A percentile compares a stretch with the other conserved stretches of the same genome.
Conservation (phyloP, 2,113 vertebrate genomes). For the Embiotoca jacksoni region DNA sequence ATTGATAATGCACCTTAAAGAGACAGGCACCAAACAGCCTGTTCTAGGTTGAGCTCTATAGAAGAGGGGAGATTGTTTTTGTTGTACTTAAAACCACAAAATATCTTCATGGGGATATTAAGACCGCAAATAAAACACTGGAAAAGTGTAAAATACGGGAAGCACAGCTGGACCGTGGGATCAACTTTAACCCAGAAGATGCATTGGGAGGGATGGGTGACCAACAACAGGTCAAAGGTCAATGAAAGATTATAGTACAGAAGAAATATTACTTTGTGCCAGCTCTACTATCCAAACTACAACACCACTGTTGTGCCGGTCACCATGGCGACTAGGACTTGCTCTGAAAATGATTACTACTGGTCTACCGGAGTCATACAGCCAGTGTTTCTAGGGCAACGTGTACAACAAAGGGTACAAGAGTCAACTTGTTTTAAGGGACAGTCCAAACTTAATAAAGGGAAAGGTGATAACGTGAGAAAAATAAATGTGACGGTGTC, state of each 20-base stretch:
- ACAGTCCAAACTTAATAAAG: conserved; percentile 27
- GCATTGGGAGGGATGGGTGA: neutral
- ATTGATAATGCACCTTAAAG: too few relatives aligned
- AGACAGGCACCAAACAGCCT: too few relatives aligned
- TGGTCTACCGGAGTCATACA: conserved; percentile 6
- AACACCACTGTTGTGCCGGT: conserved; percentile 27
- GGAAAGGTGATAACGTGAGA: neutral
- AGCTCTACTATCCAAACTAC: conserved; percentile 7
- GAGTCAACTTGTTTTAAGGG: conserved; percentile 33
- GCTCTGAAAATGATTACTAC: conserved; percentile 29
- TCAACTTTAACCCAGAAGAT: neutral
- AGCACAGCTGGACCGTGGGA: neutral
- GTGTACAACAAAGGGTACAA: conserved; percentile 30
- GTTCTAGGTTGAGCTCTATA: too few relatives aligned
- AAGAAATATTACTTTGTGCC: neutral
- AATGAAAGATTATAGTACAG: neutral
- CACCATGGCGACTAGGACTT: conserved; percentile 23
- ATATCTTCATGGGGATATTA: too few relatives aligned
- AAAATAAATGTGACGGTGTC: conserved; percentile 17
- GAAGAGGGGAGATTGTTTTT: too few relatives aligned
- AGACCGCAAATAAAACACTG: too few relatives aligned
- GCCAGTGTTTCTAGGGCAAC: conserved; percentile 56
- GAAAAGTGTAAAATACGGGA: too few relatives aligned
- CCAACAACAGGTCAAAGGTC: conserved; percentile 11
- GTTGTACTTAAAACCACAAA: too few relatives aligned